Evolutionary conservation across 2,113 vertebrate species (phyloP).

Genomic region (Aphyosemion australe): DNA sequence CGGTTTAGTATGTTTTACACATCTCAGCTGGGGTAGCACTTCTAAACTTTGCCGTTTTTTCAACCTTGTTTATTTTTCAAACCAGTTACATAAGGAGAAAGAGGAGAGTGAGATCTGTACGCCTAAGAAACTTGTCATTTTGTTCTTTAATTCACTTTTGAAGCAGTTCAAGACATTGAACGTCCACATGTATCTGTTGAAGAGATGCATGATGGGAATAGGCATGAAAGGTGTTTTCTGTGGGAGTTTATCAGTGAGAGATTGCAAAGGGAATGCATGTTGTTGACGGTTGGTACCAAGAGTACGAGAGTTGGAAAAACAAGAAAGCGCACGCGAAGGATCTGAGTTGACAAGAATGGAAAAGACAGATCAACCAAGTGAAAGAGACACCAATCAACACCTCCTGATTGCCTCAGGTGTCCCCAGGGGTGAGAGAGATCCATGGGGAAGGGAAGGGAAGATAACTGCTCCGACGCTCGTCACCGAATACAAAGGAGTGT

Average conservation of each 20-base stretch:
- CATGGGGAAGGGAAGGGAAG: constrained; percentile 27
- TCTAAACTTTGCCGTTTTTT: too few species aligned
- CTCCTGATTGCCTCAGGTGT: constrained; percentile 74
- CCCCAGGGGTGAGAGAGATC: constrained; percentile 61
- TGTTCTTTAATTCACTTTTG: constrained; percentile 8
- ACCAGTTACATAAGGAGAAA: too few species aligned
- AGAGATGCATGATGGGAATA: constrained; percentile 19
- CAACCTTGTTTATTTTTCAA: too few species aligned
- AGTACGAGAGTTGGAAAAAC: constrained; percentile 35
- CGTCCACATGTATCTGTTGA: constrained; percentile 16
- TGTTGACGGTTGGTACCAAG: constrained; percentile 36
- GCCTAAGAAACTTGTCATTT: constrained; percentile 4
- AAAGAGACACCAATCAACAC: constrained; percentile 74
- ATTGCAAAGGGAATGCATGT: constrained; percentile 32
- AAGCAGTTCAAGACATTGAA: constrained; percentile 10
- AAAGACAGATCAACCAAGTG: constrained; percentile 59
- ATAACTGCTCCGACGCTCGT: constrained; percentile 38
- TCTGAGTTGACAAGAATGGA: constrained; percentile 60
- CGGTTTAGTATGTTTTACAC: too few species aligned
- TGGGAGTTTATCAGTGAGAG: constrained; percentile 33
- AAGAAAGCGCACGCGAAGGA: constrained; percentile 25
- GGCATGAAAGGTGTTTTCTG: constrained; percentile 11
- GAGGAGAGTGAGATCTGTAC: neutral
- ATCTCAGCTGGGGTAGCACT: too few species aligned
- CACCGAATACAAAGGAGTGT: constrained; percentile 57